phyloP scores from a whole-genome alignment of 2,888 invertebrate genomes.

The Thumatha senex region DNA sequence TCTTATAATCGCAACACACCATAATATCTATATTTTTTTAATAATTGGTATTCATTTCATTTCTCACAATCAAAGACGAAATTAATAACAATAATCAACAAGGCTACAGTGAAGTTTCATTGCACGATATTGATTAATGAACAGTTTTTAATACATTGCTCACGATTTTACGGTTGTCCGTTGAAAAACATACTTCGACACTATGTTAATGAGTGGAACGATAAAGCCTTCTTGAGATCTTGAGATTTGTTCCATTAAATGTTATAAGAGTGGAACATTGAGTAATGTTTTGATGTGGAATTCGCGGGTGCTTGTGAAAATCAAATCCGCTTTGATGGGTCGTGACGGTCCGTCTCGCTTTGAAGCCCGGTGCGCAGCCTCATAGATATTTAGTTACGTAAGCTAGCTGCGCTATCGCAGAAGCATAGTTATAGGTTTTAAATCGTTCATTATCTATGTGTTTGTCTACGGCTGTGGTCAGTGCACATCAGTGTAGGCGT shows the following conservation, averaged over 20 bases:
- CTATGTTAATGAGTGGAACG: slow-evolving; percentile 41
- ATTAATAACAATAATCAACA: slow-evolving; percentile 44
- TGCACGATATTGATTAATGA: slow-evolving; percentile 67
- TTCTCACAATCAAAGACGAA: slow-evolving; percentile 42
- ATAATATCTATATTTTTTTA: slow-evolving; percentile 29
- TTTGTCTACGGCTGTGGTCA: slow-evolving; percentile 45
- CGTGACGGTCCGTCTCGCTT: slow-evolving; percentile 27
- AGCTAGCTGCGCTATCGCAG: slow-evolving; percentile 20
- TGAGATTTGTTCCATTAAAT: slow-evolving; percentile 30
- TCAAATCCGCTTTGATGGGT: slow-evolving; percentile 40
- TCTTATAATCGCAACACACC: slow-evolving; percentile 23
- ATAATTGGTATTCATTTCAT: slow-evolving; percentile 35
- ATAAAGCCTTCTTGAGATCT: slow-evolving; percentile 28
- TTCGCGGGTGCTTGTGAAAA: slow-evolving; percentile 40
- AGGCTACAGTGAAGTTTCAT: slow-evolving; percentile 55
- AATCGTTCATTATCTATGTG: slow-evolving; percentile 37
- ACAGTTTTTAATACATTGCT: slow-evolving; percentile 50
- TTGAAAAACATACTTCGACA: slow-evolving; percentile 53
- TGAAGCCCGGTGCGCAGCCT: slow-evolving; percentile 21
- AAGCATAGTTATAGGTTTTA: slow-evolving; percentile 35
- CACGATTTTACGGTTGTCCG: slow-evolving; percentile 49
- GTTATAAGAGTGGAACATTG: slow-evolving; percentile 17
- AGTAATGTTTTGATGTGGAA: slow-evolving; percentile 35
- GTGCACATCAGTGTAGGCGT: slow-evolving; percentile 66
- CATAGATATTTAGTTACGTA: slow-evolving; percentile 36